These are phyloP conservation scores for Glaucidium brasilianum DNA, from an alignment of 2,113 vertebrate genomes.

Conservation along the genomic window DNA sequence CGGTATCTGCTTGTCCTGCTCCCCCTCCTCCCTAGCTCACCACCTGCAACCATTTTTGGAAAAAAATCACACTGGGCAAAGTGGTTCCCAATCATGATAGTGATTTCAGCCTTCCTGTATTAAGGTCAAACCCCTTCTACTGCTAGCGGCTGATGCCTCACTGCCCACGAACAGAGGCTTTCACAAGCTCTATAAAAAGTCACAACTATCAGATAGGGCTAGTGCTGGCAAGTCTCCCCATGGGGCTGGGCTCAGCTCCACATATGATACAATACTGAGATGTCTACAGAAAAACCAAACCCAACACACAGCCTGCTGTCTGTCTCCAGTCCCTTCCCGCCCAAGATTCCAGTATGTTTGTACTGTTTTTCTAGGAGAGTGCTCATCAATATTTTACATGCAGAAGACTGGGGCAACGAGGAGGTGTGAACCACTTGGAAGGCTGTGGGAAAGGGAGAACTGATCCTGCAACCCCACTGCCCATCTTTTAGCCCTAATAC, in stretches of 20 bases:
- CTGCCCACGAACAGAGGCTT: not conserved
- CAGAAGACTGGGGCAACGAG: not conserved
- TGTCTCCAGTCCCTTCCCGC: not conserved
- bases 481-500: not conserved
- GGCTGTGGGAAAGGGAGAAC: not conserved
- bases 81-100: not conserved
- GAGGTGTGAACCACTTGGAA: not conserved
- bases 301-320: not conserved
- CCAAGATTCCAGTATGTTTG: not conserved
- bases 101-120: not conserved
- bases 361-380: not conserved
- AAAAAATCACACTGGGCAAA: not conserved
- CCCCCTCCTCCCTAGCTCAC: not conserved
- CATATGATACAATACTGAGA: not conserved
- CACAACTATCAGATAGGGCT: not conserved
- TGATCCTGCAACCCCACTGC: fast-evolving
- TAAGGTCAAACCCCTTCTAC: not conserved
- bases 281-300: not conserved
- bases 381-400: not conserved
- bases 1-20: not conserved
- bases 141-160: not conserved
- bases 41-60: not conserved
- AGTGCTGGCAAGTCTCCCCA: not conserved
- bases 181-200: slow-evolving; percentile 27
- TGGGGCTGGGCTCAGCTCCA: not conserved